Evolutionary conservation across 2,113 vertebrate species (phyloP).

Genomic region (Campylomormyrus numenius): DNA sequence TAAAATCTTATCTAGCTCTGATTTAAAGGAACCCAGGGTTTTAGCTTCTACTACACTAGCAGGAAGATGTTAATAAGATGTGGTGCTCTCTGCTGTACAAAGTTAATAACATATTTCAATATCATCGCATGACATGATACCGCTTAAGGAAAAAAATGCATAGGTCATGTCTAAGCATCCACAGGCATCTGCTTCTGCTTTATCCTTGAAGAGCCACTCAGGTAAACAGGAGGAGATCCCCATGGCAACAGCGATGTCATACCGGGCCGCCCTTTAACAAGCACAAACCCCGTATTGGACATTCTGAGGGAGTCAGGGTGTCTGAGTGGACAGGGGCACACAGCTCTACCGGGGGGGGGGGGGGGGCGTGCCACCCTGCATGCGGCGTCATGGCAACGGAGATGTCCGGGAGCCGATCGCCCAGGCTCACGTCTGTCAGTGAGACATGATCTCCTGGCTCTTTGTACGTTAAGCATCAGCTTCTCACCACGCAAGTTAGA

Average conservation of each 20-base stretch:
- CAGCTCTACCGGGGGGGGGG: background rate
- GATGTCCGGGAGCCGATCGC: background rate
- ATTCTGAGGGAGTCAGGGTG: background rate
- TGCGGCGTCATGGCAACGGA: background rate
- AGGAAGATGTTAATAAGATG: too few species aligned
- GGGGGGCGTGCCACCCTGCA: background rate
- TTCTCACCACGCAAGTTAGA: background rate
- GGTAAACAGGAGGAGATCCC: background rate
- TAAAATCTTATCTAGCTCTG: too few species aligned
- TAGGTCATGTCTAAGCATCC: background rate
- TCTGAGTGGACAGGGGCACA: background rate
- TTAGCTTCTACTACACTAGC: too few species aligned
- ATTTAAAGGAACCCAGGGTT: too few species aligned
- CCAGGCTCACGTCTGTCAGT: background rate
- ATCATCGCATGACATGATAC: background rate
- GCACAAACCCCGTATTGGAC: background rate
- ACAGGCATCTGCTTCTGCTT: background rate
- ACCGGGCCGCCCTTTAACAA: background rate
- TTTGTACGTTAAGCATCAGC: background rate
- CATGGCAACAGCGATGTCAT: background rate
- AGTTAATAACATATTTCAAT: background rate
- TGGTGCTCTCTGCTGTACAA: too few species aligned
- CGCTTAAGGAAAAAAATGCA: background rate
- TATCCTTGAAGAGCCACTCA: background rate
- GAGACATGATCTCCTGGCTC: background rate